phyloP scores from a whole-genome alignment of 1,140 invertebrate genomes.

The Pseudachorutes palmiensis region DNA sequence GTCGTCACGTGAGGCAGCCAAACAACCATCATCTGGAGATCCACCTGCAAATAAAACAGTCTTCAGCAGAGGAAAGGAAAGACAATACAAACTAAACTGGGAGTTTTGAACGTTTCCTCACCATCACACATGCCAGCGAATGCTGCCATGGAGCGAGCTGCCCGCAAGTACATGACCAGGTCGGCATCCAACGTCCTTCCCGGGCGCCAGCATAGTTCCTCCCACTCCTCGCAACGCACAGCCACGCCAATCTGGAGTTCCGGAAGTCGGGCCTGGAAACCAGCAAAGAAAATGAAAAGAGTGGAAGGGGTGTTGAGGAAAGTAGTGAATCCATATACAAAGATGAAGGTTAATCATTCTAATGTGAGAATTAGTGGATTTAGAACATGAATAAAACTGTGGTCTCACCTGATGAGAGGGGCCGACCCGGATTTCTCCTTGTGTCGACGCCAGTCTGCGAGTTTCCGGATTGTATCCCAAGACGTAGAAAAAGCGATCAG shows the following conservation, averaged over 20 bases:
- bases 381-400: too few relatives aligned
- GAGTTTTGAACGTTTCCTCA: not conserved
- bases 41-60: slow-evolving; percentile 65
- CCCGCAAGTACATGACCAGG: slow-evolving; percentile 92
- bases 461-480: slow-evolving; percentile 52
- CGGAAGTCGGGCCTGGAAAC: slow-evolving; percentile 61
- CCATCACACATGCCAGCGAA: slow-evolving; percentile 27
- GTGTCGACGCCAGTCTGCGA: slow-evolving; percentile 65
- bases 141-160: slow-evolving; percentile 80
- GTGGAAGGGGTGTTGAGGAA: not conserved
- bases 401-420: slow-evolving; percentile 87
- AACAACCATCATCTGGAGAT: slow-evolving; percentile 89
- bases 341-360: too few relatives aligned
- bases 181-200: slow-evolving; percentile 80
- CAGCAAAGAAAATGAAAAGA: slow-evolving; percentile 28
- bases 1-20: slow-evolving; percentile 90
- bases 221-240: slow-evolving; percentile 58
- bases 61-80: slow-evolving; percentile 46
- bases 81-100: slow-evolving; percentile 38
- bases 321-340: too few relatives aligned
- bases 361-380: too few relatives aligned
- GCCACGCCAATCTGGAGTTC: slow-evolving; percentile 61
- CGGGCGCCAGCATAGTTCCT: slow-evolving; percentile 88
- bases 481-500: slow-evolving; percentile 42
- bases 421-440: slow-evolving; percentile 90